Evolutionary conservation across 2,888 invertebrate genomes (phyloP).

Genomic region (Notodonta ziczac): DNA sequence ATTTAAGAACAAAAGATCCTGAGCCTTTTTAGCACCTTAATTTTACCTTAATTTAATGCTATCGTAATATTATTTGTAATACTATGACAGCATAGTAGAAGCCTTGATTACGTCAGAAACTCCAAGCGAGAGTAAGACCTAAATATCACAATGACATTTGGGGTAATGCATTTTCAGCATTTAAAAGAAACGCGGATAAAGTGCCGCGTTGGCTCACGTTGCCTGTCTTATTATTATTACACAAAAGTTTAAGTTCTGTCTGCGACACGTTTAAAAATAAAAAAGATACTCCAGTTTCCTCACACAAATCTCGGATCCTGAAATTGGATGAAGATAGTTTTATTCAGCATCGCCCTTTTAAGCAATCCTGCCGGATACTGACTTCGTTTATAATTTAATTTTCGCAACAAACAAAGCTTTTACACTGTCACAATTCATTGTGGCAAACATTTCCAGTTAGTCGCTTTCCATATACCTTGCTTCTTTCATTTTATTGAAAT

Average conservation of each 20-base stretch:
- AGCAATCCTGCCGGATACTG: slow-evolving; percentile 49
- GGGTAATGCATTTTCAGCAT: slow-evolving; percentile 53
- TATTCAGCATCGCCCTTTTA: slow-evolving; percentile 47
- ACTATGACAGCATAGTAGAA: slow-evolving; percentile 23
- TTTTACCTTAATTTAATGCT: too few relatives aligned
- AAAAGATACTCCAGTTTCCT: slow-evolving; percentile 33
- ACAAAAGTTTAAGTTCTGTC: slow-evolving; percentile 51
- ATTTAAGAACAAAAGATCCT: slow-evolving; percentile 39
- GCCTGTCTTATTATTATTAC: slow-evolving; percentile 62
- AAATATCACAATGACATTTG: slow-evolving; percentile 50
- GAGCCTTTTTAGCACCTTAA: slow-evolving; percentile 30
- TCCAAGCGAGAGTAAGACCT: slow-evolving; percentile 24
- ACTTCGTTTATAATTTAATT: slow-evolving; percentile 65
- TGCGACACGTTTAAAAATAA: slow-evolving; percentile 44
- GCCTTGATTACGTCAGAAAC: slow-evolving; percentile 12
- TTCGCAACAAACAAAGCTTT: slow-evolving; percentile 69
- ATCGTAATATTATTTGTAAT: too few relatives aligned
- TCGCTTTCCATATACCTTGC: slow-evolving; percentile 56
- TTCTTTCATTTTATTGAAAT: slow-evolving; percentile 45
- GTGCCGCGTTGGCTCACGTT: slow-evolving; percentile 52
- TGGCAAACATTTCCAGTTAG: slow-evolving; percentile 58
- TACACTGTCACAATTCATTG: slow-evolving; percentile 69
- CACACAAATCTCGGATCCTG: slow-evolving; percentile 20
- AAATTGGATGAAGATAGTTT: slow-evolving; percentile 45
- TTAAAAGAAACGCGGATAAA: slow-evolving; percentile 49